Conservation (phyloP, 1,140 invertebrate genomes). For the Samia ricini region DNA sequence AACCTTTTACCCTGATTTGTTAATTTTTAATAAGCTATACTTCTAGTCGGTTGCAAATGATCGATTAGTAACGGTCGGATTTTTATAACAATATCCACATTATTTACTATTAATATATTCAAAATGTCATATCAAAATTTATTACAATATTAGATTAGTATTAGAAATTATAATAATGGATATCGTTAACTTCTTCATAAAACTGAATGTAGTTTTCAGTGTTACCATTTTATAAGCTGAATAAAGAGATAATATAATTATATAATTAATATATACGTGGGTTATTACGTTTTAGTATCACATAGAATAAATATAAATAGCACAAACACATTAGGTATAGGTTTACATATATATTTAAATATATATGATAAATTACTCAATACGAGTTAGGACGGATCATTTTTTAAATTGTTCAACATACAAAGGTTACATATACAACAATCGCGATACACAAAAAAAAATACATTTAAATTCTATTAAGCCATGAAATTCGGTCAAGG, state of each 20-base stretch:
- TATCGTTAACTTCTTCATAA: not conserved
- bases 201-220: not conserved
- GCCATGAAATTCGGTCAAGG: slow-evolving; percentile 55
- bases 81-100: not conserved
- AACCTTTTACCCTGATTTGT: no score
- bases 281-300: slow-evolving; percentile 3
- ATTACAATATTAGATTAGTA: not conserved
- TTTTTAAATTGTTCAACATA: no score
- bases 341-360: no score
- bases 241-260: not conserved
- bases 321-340: slow-evolving; percentile 1
- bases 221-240: not conserved
- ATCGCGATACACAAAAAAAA: slow-evolving; percentile 1
- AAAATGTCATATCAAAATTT: not conserved
- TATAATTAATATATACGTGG: not conserved
- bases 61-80: not conserved
- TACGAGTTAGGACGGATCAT: not conserved
- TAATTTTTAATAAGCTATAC: no score
- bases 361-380: not conserved
- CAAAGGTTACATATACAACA: not conserved
- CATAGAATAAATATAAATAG: slow-evolving; percentile 5
- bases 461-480: slow-evolving; percentile 56
- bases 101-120: not conserved
- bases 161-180: not conserved
- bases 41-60: not conserved